These are phyloP conservation scores for Arenaria interpres DNA, from an alignment of 2,113 vertebrate species.

Conservation along the genomic window DNA sequence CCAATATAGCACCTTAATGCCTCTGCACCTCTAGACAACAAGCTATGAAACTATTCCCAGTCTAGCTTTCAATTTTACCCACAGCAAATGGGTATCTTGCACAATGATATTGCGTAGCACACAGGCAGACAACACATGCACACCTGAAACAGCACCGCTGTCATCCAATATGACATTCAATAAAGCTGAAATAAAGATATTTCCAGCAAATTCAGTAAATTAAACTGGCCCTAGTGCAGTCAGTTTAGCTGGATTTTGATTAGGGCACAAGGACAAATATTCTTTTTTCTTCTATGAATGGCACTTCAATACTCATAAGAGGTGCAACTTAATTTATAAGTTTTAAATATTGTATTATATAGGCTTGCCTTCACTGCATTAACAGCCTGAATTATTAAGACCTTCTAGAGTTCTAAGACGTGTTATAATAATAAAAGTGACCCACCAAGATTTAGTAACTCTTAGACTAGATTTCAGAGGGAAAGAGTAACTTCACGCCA, in stretches of 20 bases:
- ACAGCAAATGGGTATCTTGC: neutral
- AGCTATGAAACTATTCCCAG: neutral
- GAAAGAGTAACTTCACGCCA: neutral
- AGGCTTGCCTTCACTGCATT: neutral
- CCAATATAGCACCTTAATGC: neutral
- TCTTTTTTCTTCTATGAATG: neutral
- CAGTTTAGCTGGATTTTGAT: neutral
- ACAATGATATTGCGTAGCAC: neutral
- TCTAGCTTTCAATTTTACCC: neutral
- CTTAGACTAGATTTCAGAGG: neutral
- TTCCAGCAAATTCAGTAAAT: neutral
- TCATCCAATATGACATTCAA: too few species aligned
- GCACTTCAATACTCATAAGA: neutral
- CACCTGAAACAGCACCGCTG: neutral
- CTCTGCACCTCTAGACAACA: neutral
- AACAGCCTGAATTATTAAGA: neutral
- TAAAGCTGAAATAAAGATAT: neutral
- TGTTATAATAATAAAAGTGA: neutral
- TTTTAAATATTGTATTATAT: constrained; percentile 1
- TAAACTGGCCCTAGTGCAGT: neutral
- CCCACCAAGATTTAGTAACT: neutral
- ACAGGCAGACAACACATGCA: neutral
- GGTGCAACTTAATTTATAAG: neutral
- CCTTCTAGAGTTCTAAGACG: neutral
- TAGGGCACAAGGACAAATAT: neutral